These are phyloP conservation scores for Conistra vaccinii DNA, from an alignment of 2,888 invertebrate genomes.

Conservation along the genomic window DNA sequence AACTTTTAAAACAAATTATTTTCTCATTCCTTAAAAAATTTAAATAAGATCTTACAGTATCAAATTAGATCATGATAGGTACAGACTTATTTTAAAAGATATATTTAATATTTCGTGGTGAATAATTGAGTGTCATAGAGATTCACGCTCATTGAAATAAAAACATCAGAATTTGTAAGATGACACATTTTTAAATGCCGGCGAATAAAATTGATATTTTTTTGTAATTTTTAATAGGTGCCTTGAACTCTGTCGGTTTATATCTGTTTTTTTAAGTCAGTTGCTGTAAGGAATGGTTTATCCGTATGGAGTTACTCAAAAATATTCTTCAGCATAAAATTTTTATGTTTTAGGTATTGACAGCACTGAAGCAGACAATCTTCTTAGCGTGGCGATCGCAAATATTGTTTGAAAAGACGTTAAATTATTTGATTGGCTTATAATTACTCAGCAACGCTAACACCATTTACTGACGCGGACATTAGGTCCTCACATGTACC, in stretches of 20 bases:
- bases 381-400: neutral
- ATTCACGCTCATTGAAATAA: conserved; percentile 34
- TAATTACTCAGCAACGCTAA: neutral
- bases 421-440: neutral
- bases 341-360: neutral
- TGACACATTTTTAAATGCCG: conserved; percentile 19
- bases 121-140: conserved; percentile 48
- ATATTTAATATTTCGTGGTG: conserved; percentile 19
- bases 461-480: neutral
- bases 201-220: conserved; percentile 1
- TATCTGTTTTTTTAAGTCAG: neutral
- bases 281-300: neutral
- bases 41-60: neutral
- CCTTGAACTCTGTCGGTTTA: conserved; percentile 18
- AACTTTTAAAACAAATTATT: neutral
- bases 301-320: neutral
- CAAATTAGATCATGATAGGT: conserved; percentile 18
- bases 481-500: neutral
- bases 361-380: neutral
- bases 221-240: conserved; percentile 5
- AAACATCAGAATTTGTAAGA: conserved; percentile 39
- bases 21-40: neutral
- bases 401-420: neutral
- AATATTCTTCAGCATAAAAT: neutral
- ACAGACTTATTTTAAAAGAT: conserved; percentile 14